Conservation (phyloP, 2,888 invertebrate genomes). For the Hypomecis atomaria region DNA sequence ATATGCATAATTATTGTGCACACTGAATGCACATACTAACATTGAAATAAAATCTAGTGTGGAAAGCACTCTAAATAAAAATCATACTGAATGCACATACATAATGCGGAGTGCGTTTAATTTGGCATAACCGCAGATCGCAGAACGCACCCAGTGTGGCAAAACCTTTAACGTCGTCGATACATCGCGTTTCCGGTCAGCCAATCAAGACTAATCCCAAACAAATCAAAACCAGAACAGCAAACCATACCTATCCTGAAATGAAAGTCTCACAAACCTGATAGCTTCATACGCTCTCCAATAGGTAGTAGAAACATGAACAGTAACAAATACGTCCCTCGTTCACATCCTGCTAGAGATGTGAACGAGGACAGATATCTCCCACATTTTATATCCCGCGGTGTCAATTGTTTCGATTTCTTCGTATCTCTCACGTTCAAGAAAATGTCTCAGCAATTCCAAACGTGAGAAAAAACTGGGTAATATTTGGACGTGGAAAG, state of each 20-base stretch:
- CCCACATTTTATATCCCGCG: conserved; percentile 1
- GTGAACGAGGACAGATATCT: conserved; percentile 3
- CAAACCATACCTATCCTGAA: background rate
- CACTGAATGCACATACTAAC: no score
- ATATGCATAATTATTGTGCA: no score
- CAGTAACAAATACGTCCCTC: background rate
- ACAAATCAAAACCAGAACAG: background rate
- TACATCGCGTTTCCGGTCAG: no score
- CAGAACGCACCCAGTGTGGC: no score
- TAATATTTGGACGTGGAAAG: conserved; percentile 2
- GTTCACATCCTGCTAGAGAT: background rate
- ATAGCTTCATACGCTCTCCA: conserved; percentile 3
- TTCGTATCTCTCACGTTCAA: conserved; percentile 17
- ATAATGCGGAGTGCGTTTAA: no score
- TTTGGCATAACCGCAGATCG: no score
- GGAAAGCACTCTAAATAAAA: no score
- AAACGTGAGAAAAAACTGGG: conserved; percentile 18
- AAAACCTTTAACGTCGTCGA: no score
- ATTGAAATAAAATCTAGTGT: no score
- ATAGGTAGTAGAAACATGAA: background rate
- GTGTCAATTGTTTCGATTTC: conserved; percentile 23
- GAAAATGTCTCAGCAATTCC: conserved; percentile 13
- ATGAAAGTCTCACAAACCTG: conserved; percentile 3
- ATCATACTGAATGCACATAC: no score
- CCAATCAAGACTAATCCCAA: no score